A percentile compares a stretch with the other conserved stretches of the same genome.
phyloP scores from a whole-genome alignment of 2,888 invertebrate genomes.

The Gymnocheta viridis region DNA sequence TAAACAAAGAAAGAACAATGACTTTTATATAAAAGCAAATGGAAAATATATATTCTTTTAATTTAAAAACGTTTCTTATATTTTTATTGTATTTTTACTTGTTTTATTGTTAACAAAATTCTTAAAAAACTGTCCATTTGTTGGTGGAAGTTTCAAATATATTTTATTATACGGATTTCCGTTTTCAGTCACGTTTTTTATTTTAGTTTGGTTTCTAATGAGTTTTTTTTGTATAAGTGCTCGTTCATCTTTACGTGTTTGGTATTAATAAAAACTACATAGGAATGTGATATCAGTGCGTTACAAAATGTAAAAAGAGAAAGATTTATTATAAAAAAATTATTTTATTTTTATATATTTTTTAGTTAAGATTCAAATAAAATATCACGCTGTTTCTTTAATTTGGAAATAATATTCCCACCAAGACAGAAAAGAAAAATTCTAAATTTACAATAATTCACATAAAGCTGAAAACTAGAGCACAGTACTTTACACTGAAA shows the following conservation, averaged over 20 bases:
- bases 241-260: background rate
- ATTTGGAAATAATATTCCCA: no score
- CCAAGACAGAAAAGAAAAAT: no score
- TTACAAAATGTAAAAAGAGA: no score
- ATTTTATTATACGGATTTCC: constrained; percentile 63
- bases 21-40: background rate
- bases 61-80: background rate
- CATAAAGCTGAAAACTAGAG: no score
- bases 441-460: no score
- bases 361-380: no score
- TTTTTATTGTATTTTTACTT: background rate
- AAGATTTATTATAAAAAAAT: no score
- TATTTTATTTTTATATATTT: background rate
- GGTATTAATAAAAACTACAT: background rate
- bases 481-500: no score
- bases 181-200: constrained; percentile 60
- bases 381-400: no score
- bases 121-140: background rate
- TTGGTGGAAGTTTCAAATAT: constrained; percentile 13
- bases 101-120: background rate
- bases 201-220: constrained; percentile 18
- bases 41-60: background rate
- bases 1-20: background rate
- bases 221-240: background rate
- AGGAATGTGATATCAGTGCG: background rate